Evolutionary conservation across 2,113 vertebrate genomes (phyloP).

Genomic region (Nerophis ophidion): DNA sequence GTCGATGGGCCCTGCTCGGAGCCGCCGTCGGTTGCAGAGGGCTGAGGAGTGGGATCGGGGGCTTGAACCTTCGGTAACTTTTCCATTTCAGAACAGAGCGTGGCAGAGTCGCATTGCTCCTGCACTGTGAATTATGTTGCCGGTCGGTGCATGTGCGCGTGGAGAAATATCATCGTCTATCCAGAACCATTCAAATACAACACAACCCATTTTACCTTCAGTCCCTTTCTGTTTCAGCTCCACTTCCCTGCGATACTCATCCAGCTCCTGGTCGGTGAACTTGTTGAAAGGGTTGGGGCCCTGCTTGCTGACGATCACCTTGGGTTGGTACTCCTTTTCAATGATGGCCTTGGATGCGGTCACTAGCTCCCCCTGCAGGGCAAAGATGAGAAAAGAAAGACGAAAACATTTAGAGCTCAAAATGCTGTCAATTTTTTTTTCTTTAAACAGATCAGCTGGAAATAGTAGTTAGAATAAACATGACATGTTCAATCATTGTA

Average conservation of each 20-base stretch:
- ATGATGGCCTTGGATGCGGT: slow-evolving; percentile 98
- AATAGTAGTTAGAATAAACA: no score
- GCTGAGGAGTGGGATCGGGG: slow-evolving; percentile 21
- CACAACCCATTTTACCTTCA: slow-evolving; percentile 73
- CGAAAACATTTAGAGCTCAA: not conserved
- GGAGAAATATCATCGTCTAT: slow-evolving; percentile 38
- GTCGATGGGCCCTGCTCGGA: slow-evolving; percentile 9
- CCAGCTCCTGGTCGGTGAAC: slow-evolving; percentile 88
- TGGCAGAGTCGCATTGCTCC: slow-evolving; percentile 12
- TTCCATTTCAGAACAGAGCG: slow-evolving; percentile 22
- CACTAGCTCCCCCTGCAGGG: slow-evolving; percentile 87
- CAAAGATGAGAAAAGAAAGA: slow-evolving; percentile 11
- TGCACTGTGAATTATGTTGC: slow-evolving; percentile 43
- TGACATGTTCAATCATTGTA: no score
- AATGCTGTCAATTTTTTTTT: not conserved
- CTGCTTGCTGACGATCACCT: slow-evolving; percentile 87
- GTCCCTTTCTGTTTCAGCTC: slow-evolving; percentile 89
- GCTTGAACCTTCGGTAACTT: not conserved
- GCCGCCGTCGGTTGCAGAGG: slow-evolving; percentile 8
- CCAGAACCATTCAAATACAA: not conserved
- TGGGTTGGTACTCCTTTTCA: slow-evolving; percentile 95
- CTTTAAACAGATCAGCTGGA: no score
- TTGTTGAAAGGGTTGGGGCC: slow-evolving; percentile 97
- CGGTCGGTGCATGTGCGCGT: slow-evolving; percentile 18
- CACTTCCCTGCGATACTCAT: slow-evolving; percentile 90